Percentiles rank a stretch among this genome's conserved stretches.
phyloP scores from a whole-genome alignment of 2,888 invertebrate genomes.

The Cetonia aurata region DNA sequence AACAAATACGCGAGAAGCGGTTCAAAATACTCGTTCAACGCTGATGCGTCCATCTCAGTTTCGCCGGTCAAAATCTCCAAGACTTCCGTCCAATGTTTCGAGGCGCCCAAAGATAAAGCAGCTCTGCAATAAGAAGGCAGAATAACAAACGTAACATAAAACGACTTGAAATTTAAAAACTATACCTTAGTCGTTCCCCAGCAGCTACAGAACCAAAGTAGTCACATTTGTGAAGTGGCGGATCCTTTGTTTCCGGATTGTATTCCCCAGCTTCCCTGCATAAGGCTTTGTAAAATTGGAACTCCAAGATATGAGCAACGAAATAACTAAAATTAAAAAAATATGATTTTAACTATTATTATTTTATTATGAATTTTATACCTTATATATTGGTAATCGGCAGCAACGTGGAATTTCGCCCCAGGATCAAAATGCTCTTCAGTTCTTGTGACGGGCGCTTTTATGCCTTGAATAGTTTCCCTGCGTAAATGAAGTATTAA shows the following conservation, averaged over 20 bases:
- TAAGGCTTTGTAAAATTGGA: constrained; percentile 79
- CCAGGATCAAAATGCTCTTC: constrained; percentile 67
- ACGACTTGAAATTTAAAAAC: not conserved
- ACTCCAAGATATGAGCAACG: constrained; percentile 79
- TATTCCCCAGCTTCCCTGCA: constrained; percentile 76
- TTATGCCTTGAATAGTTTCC: constrained; percentile 65
- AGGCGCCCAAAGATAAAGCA: constrained; percentile 59
- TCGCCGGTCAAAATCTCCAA: constrained; percentile 71
- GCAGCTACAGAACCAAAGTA: constrained; percentile 77
- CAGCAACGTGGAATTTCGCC: constrained; percentile 66
- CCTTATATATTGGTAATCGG: constrained; percentile 65
- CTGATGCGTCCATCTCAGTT: constrained; percentile 69
- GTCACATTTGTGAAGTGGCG: constrained; percentile 79
- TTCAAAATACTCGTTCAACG: constrained; percentile 71
- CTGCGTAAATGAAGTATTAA: constrained; percentile 50
- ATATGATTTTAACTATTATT: not conserved
- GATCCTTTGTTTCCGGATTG: constrained; percentile 67
- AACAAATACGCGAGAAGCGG: constrained; percentile 70
- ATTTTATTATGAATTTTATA: constrained; percentile 48
- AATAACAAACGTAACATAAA: not conserved
- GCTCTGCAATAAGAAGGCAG: not conserved
- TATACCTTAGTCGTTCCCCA: constrained; percentile 73
- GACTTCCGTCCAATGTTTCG: constrained; percentile 71
- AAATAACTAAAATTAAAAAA: constrained; percentile 65
- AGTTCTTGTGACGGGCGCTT: constrained; percentile 63